A percentile compares a stretch with the other conserved stretches of the same genome.
phyloP scores from a whole-genome alignment of 2,888 invertebrate genomes.

The Diaperis boleti region DNA sequence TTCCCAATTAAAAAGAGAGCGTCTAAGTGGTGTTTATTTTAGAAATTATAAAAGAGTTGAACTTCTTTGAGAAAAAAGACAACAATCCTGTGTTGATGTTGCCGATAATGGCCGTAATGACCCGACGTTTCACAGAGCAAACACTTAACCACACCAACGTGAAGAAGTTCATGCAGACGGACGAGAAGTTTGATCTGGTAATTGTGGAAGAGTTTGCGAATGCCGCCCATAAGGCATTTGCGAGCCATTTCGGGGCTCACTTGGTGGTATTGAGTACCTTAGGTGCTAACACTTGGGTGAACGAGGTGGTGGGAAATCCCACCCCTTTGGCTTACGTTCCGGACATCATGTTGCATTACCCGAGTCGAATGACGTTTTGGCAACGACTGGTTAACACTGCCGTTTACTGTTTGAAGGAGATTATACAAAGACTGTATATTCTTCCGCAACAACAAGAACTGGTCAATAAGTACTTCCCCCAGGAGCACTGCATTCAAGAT shows the following conservation, averaged over 20 bases:
- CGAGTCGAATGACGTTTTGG: constrained; percentile 66
- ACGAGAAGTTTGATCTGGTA: constrained; percentile 60
- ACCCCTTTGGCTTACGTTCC: constrained; percentile 68
- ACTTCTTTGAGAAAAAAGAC: constrained; percentile 7
- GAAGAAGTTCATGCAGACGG: constrained; percentile 54
- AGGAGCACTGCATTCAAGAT: constrained; percentile 50
- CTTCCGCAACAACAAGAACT: constrained; percentile 49
- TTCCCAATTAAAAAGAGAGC: background rate
- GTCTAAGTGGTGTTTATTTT: background rate
- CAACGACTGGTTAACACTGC: constrained; percentile 68
- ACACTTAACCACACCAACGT: constrained; percentile 42
- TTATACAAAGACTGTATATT: constrained; percentile 1
- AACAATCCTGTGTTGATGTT: background rate
- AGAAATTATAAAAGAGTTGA: background rate
- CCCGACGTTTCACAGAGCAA: background rate
- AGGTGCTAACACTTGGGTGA: constrained; percentile 65
- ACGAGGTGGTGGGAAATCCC: constrained; percentile 67
- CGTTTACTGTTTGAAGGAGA: background rate
- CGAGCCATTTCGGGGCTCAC: constrained; percentile 58
- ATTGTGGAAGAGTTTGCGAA: constrained; percentile 66
- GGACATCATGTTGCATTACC: constrained; percentile 61
- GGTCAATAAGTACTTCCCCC: constrained; percentile 52
- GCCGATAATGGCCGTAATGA: background rate
- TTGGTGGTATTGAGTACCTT: constrained; percentile 63
- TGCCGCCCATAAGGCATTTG: constrained; percentile 64